Evolutionary conservation across 2,888 invertebrate species (phyloP).

Genomic region (Carpatolechia fugitivella): DNA sequence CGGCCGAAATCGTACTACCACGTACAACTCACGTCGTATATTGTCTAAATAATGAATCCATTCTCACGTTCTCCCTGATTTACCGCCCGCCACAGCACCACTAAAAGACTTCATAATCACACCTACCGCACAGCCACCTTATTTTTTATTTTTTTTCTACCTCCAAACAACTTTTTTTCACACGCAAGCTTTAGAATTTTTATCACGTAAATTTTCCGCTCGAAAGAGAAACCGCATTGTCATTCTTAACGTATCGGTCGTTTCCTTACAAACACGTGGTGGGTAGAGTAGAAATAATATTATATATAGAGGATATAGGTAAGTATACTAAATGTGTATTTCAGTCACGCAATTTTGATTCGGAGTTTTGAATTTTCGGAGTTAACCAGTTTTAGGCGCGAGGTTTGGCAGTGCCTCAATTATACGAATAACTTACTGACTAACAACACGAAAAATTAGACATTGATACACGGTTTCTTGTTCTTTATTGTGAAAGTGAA

Average conservation of each 20-base stretch:
- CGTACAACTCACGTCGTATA: constrained; percentile 34
- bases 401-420: constrained; percentile 48
- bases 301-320: constrained; percentile 42
- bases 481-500: constrained; percentile 3
- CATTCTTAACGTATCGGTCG: constrained; percentile 63
- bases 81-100: constrained; percentile 62
- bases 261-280: constrained; percentile 74
- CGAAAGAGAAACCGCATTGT: constrained; percentile 77
- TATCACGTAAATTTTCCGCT: constrained; percentile 78
- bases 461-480: constrained; percentile 20
- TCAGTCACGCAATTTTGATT: constrained; percentile 71
- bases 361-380: constrained; percentile 58
- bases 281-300: constrained; percentile 24
- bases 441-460: constrained; percentile 49
- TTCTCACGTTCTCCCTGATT: constrained; percentile 72
- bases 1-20: neutral
- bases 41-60: constrained; percentile 68
- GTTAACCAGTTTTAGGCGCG: constrained; percentile 40
- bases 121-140: constrained; percentile 72
- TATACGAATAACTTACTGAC: constrained; percentile 53
- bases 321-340: constrained; percentile 64
- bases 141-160: constrained; percentile 52
- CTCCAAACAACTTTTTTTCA: constrained; percentile 62
- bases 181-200: constrained; percentile 74
- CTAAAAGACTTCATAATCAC: constrained; percentile 68